phyloP scores from a whole-genome alignment of 2,888 invertebrate species.

The Calameuta filiformis region DNA sequence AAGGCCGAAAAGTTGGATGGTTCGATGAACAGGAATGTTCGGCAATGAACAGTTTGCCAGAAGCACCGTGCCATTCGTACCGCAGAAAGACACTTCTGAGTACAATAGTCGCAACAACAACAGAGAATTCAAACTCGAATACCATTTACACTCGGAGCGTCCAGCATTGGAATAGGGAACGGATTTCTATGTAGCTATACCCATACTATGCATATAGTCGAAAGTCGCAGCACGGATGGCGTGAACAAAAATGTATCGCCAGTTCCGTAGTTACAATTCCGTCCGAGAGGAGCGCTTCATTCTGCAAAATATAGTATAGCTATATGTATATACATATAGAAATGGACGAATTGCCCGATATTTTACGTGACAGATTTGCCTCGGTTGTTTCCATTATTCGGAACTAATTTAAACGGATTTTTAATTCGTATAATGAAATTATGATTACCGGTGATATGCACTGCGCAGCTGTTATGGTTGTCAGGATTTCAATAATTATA shows the following conservation, averaged over 20 bases:
- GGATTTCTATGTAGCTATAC: not conserved
- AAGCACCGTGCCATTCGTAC: not conserved
- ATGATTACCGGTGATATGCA: not conserved
- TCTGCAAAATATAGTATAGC: not conserved
- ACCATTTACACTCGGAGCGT: not conserved
- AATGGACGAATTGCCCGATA: not conserved
- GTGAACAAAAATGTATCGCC: not conserved
- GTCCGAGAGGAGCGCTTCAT: not conserved
- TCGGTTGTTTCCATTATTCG: not conserved
- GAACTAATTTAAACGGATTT: not conserved
- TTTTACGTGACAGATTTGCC: not conserved
- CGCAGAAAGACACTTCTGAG: not conserved
- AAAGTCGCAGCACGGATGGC: not conserved
- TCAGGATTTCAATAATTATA: too few relatives aligned
- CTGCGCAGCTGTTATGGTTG: not conserved
- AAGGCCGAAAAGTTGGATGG: not conserved
- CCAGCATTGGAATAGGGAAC: not conserved
- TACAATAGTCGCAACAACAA: not conserved
- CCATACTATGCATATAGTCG: not conserved
- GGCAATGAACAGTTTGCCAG: not conserved
- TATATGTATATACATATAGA: not conserved
- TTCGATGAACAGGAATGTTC: not conserved
- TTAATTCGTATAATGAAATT: not conserved
- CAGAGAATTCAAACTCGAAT: not conserved
- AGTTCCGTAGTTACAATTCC: not conserved